Evolutionary conservation across 2,113 vertebrate species (phyloP).

Genomic region (Ancistrus triradiatus): DNA sequence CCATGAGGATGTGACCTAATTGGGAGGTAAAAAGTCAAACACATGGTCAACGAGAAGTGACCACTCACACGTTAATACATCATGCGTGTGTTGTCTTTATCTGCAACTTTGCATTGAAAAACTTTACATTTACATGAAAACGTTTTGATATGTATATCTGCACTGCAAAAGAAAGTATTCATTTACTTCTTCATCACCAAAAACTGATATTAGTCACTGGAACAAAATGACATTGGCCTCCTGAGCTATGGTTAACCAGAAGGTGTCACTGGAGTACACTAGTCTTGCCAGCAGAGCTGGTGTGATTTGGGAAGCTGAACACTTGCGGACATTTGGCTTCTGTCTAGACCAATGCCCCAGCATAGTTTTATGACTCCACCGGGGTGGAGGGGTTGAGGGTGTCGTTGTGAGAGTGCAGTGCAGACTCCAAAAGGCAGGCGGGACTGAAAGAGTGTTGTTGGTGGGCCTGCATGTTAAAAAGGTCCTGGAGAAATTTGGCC

Average conservation of each 20-base stretch:
- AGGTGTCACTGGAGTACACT: constrained; percentile 73
- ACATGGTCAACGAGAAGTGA: constrained; percentile 1
- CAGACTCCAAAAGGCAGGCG: constrained; percentile 42
- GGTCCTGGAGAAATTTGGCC: constrained; percentile 59
- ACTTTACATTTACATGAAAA: too few species aligned
- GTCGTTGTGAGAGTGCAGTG: constrained; percentile 24
- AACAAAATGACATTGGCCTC: neutral
- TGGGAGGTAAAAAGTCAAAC: constrained; percentile 17
- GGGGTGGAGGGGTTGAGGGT: neutral
- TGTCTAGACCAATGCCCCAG: constrained; percentile 36
- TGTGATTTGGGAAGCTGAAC: constrained; percentile 4
- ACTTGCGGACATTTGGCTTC: constrained; percentile 18
- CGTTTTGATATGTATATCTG: too few species aligned
- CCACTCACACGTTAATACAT: constrained; percentile 14
- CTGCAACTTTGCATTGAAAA: constrained; percentile 2
- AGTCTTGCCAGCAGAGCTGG: constrained; percentile 37
- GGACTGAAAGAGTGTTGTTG: constrained; percentile 48
- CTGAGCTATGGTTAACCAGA: constrained; percentile 49
- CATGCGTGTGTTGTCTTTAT: constrained; percentile 2
- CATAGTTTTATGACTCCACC: constrained; percentile 33
- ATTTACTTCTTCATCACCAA: too few species aligned
- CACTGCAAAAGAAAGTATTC: neutral
- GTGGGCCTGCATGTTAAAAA: constrained; percentile 61
- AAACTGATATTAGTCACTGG: too few species aligned
- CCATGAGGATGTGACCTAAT: constrained; percentile 41